Conservation (phyloP, 2,888 invertebrate species). For the Exephanes ischioxanthus region DNA sequence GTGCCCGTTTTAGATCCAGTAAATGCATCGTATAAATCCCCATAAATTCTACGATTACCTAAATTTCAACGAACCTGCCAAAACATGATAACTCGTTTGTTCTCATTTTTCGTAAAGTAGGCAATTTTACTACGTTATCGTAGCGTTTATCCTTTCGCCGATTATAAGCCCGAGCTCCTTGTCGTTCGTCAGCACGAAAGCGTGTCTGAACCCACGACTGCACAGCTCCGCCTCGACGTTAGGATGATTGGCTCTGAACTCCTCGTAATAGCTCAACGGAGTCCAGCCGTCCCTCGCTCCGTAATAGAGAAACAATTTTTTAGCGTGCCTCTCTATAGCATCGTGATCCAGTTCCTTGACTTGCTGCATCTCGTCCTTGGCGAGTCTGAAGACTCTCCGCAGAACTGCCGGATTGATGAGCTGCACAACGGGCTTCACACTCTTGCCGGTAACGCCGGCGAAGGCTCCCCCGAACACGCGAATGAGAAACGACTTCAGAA, state of each 20-base stretch:
- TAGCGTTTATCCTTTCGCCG: slow-evolving; percentile 78
- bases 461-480: slow-evolving; percentile 86
- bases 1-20: slow-evolving; percentile 1
- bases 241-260: slow-evolving; percentile 88
- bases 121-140: slow-evolving; percentile 63
- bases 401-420: slow-evolving; percentile 87
- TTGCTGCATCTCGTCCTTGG: slow-evolving; percentile 92
- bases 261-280: slow-evolving; percentile 90
- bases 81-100: not conserved
- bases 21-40: slow-evolving; percentile 16
- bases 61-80: not conserved
- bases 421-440: slow-evolving; percentile 86
- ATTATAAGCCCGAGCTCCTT: slow-evolving; percentile 86
- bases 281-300: slow-evolving; percentile 94
- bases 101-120: not conserved
- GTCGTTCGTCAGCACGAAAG: slow-evolving; percentile 90
- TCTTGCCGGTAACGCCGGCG: slow-evolving; percentile 85
- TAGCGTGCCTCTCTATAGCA: slow-evolving; percentile 87
- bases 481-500: slow-evolving; percentile 86
- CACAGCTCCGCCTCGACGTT: slow-evolving; percentile 88
- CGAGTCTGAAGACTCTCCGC: slow-evolving; percentile 90
- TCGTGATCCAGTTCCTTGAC: slow-evolving; percentile 89
- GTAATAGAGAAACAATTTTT: slow-evolving; percentile 92
- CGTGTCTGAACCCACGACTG: slow-evolving; percentile 89
- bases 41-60: slow-evolving; percentile 1